Evolutionary conservation across 2,113 vertebrate genomes (phyloP).

Genomic region (Cavia porcellus): DNA sequence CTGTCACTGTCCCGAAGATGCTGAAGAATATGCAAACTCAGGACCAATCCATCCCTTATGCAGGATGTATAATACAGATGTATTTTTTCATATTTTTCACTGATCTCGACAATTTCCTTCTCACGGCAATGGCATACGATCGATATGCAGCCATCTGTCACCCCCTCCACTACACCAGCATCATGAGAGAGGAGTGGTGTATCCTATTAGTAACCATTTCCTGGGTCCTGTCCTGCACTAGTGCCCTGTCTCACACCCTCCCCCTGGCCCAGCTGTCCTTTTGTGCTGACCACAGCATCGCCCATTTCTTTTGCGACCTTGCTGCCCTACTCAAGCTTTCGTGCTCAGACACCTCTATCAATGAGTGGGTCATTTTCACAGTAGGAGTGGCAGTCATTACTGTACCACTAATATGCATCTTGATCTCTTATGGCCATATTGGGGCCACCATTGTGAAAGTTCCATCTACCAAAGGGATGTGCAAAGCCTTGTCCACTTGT

Average conservation of each 20-base stretch:
- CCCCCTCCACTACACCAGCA: conserved; percentile 51
- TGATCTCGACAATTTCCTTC: conserved; percentile 69
- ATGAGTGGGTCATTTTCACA: conserved; percentile 73
- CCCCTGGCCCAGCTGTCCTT: conserved; percentile 33
- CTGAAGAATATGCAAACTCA: neutral
- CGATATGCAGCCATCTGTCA: conserved; percentile 70
- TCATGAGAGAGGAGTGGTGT: conserved; percentile 56
- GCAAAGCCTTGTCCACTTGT: conserved; percentile 79
- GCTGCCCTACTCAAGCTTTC: conserved; percentile 64
- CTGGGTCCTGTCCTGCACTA: conserved; percentile 59
- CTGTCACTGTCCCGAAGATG: conserved; percentile 66
- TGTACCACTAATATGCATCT: conserved; percentile 71
- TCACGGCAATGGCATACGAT: conserved; percentile 79
- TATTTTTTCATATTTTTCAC: conserved; percentile 77
- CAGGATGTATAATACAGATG: conserved; percentile 44
- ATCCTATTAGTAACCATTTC: conserved; percentile 36
- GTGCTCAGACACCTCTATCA: conserved; percentile 71
- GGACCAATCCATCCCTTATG: conserved; percentile 32
- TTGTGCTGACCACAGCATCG: conserved; percentile 58
- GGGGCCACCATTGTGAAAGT: conserved; percentile 64
- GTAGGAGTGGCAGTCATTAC: conserved; percentile 62
- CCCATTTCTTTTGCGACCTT: conserved; percentile 77
- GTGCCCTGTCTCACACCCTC: conserved; percentile 53
- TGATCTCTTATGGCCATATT: conserved; percentile 75
- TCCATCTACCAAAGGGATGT: conserved; percentile 62